Conservation (phyloP, 2,888 invertebrate genomes). For the Axea sp. region DNA sequence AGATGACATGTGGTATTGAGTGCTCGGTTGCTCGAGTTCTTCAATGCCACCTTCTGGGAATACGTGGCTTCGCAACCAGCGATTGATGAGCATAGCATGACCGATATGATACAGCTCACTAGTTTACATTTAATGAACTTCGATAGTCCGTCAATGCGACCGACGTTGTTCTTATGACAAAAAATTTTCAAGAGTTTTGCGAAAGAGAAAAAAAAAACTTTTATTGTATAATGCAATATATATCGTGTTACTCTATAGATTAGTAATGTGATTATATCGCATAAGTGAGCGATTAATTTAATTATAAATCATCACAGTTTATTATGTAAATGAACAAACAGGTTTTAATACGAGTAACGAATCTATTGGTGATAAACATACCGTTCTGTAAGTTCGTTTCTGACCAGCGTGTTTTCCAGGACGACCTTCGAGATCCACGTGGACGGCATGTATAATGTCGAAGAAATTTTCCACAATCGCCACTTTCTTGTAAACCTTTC, state of each 20-base stretch:
- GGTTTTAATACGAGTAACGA: conserved; percentile 8
- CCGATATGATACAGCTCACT: conserved; percentile 32
- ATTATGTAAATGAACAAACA: conserved; percentile 21
- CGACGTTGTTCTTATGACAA: not conserved
- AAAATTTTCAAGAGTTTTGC: too few relatives aligned
- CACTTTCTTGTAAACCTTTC: conserved; percentile 91
- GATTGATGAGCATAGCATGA: conserved; percentile 43
- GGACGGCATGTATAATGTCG: conserved; percentile 96
- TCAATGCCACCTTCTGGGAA: conserved; percentile 67
- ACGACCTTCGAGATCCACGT: conserved; percentile 95
- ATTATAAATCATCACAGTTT: conserved; percentile 1
- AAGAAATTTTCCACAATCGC: conserved; percentile 99
- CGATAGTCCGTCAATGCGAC: not conserved
- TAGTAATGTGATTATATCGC: too few relatives aligned
- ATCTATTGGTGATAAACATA: conserved; percentile 80
- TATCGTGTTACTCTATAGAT: too few relatives aligned
- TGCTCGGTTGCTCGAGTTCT: conserved; percentile 73
- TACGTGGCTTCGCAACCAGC: conserved; percentile 33
- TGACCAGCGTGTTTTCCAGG: conserved; percentile 98
- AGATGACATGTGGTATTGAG: conserved; percentile 76
- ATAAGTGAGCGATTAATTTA: too few relatives aligned
- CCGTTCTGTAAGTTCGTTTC: conserved; percentile 96
- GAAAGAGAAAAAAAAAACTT: too few relatives aligned
- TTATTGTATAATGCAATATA: too few relatives aligned
- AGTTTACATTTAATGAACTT: conserved; percentile 26